A percentile compares a stretch with the other conserved stretches of the same genome.
phyloP scores from a whole-genome alignment of 1,140 invertebrate genomes.

The Lucilia cuprina region DNA sequence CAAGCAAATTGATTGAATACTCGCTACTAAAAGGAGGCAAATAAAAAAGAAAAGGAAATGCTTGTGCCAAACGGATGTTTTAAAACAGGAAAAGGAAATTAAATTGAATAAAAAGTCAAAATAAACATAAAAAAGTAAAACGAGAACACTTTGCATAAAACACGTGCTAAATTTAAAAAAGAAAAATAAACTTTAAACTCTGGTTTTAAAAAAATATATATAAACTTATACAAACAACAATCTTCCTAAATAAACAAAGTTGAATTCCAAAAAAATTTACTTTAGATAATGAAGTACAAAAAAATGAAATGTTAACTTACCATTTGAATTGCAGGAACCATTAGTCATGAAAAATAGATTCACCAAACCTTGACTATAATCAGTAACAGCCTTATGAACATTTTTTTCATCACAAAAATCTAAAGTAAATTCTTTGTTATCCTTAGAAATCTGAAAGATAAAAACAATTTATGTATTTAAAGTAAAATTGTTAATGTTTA shows the following conservation, averaged over 20 bases:
- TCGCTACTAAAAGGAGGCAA: background rate
- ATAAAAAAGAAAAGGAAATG: background rate
- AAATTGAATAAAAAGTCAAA: conserved; percentile 23
- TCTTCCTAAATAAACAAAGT: background rate
- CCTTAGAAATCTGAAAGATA: conserved; percentile 46
- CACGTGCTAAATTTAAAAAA: conserved; percentile 7
- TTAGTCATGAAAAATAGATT: conserved; percentile 57
- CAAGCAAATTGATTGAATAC: background rate
- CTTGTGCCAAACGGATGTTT: background rate
- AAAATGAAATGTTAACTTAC: conserved; percentile 43
- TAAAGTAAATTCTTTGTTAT: conserved; percentile 45
- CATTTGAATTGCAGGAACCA: conserved; percentile 51
- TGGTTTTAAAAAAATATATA: background rate
- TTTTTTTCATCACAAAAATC: conserved; percentile 49
- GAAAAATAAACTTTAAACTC: background rate
- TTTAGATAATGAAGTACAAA: background rate
- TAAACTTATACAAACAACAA: background rate
- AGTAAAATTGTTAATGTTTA: too few species aligned
- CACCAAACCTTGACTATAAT: conserved; percentile 58
- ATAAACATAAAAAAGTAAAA: background rate
- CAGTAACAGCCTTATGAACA: conserved; percentile 53
- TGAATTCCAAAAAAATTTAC: background rate
- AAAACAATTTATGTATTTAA: background rate
- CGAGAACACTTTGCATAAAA: conserved; percentile 9
- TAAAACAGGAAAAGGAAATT: conserved; percentile 35